A percentile compares a stretch with the other conserved stretches of the same genome.
Evolutionary conservation across 2,797 vertebrate genomes (phyloP).

Genomic region (Chelonia mydas): DNA sequence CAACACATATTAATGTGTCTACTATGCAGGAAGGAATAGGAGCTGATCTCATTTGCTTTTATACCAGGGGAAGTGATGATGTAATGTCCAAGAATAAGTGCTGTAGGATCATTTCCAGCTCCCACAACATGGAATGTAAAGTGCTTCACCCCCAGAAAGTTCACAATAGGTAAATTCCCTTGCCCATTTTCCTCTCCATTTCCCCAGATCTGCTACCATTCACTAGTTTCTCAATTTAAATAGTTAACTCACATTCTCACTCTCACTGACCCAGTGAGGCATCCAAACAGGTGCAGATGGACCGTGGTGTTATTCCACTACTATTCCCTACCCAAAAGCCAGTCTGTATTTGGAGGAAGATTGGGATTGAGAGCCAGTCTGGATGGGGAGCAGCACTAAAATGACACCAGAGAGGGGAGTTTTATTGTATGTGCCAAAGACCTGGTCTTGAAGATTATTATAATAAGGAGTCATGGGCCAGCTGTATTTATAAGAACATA

Average conservation of each 20-base stretch:
- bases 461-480: neutral
- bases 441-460: neutral
- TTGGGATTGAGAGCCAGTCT: too few relatives aligned
- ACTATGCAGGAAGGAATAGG: neutral
- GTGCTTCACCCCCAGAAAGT: neutral
- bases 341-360: neutral
- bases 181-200: neutral
- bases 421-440: neutral
- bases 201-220: neutral
- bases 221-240: neutral
- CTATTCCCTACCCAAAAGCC: neutral
- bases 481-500: neutral
- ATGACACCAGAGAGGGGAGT: neutral
- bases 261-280: neutral
- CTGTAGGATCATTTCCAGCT: neutral
- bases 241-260: neutral
- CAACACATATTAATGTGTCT: neutral
- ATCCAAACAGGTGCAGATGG: neutral
- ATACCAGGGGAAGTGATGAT: neutral
- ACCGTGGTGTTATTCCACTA: neutral
- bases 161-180: neutral
- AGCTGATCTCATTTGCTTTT: neutral
- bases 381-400: neutral
- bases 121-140: neutral
- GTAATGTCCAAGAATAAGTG: neutral